Conservation (phyloP, 1,140 invertebrate species). For the Drosophila pectinifera region DNA sequence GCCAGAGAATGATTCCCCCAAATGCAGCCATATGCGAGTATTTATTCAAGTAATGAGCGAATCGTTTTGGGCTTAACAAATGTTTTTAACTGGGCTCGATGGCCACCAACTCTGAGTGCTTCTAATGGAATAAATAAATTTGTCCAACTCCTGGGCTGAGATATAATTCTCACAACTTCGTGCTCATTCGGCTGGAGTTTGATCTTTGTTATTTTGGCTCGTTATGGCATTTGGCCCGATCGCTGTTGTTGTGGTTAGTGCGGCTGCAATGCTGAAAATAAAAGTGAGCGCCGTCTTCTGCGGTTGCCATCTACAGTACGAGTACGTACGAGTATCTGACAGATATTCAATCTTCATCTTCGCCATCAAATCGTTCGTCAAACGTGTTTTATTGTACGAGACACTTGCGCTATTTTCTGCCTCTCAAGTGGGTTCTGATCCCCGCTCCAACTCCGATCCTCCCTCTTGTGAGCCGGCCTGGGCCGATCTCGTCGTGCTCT, state of each 20-base stretch:
- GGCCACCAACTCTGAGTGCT: conserved; percentile 1
- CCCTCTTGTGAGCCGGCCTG: conserved; percentile 22
- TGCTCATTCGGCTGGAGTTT: conserved; percentile 54
- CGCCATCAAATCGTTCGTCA: conserved; percentile 71
- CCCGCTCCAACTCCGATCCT: neutral
- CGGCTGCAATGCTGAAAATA: conserved; percentile 71
- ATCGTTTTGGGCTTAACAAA: conserved; percentile 12
- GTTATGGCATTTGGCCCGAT: conserved; percentile 55
- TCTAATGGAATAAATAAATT: conserved; percentile 34
- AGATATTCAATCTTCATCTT: conserved; percentile 81
- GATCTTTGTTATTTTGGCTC: conserved; percentile 73
- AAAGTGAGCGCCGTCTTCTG: conserved; percentile 68
- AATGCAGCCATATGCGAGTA: conserved; percentile 20
- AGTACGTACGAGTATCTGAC: conserved; percentile 55
- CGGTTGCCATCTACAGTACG: conserved; percentile 9
- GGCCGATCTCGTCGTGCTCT: conserved; percentile 33
- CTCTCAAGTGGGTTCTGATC: conserved; percentile 40
- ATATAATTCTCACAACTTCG: conserved; percentile 33
- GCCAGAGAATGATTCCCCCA: conserved; percentile 27
- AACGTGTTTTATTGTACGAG: conserved; percentile 74
- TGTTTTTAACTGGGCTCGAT: neutral
- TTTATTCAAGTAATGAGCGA: conserved; percentile 51
- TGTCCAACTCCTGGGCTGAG: conserved; percentile 15
- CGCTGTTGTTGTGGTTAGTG: conserved; percentile 44
- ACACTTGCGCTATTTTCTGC: conserved; percentile 68